Conservation (phyloP, 2,113 vertebrate genomes). For the Caranx ignobilis region DNA sequence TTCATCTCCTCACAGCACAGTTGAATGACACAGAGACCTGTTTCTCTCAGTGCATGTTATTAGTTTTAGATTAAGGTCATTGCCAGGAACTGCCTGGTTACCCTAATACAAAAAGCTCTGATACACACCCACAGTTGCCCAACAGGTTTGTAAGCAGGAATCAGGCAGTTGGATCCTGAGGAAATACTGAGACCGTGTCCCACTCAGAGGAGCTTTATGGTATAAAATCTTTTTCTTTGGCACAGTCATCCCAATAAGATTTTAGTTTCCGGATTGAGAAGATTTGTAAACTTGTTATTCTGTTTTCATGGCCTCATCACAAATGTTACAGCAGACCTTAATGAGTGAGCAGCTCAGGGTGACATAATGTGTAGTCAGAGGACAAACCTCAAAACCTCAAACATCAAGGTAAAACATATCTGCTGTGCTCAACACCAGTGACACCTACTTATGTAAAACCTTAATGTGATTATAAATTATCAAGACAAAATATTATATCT, state of each 20-base stretch:
- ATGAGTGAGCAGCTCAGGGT: not conserved
- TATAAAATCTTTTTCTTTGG: conserved; percentile 53
- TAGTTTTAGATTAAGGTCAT: conserved; percentile 38
- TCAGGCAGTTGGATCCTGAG: conserved; percentile 22
- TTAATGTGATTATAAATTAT: conserved; percentile 21
- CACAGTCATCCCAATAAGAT: conserved; percentile 51
- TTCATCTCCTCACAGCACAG: not conserved
- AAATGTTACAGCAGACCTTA: conserved; percentile 17
- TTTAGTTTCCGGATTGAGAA: conserved; percentile 61
- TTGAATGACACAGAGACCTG: not conserved
- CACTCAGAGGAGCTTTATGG: conserved; percentile 50
- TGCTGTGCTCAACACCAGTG: not conserved
- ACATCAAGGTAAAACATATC: not conserved
- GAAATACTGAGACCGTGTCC: conserved; percentile 23
- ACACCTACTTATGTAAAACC: not conserved
- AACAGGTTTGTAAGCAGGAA: conserved; percentile 57
- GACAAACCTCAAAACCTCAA: not conserved
- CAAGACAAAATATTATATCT: not conserved
- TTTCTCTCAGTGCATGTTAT: not conserved
- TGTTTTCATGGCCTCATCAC: conserved; percentile 33
- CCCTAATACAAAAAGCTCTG: not conserved
- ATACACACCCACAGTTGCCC: conserved; percentile 33
- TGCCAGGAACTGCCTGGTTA: conserved; percentile 25
- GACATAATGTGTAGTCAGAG: conserved; percentile 5
- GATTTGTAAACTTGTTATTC: conserved; percentile 39